These are phyloP conservation scores for Lycocerus yunnanus DNA, from an alignment of 2,888 invertebrate species.

Conservation along the genomic window DNA sequence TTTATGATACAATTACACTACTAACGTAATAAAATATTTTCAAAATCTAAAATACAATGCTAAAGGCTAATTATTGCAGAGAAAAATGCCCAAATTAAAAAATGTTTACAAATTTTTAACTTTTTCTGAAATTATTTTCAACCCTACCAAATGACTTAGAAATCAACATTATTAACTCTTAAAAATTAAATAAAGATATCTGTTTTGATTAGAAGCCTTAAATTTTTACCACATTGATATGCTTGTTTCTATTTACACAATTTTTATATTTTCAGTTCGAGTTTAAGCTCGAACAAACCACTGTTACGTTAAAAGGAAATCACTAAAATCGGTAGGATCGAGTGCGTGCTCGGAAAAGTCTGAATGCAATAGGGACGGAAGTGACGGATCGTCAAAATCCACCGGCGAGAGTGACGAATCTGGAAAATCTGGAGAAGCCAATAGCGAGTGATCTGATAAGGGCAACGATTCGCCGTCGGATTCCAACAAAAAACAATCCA, in stretches of 20 bases:
- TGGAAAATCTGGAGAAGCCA: slow-evolving; percentile 57
- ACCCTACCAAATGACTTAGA: slow-evolving; percentile 2
- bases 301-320: slow-evolving; percentile 52
- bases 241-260: background rate
- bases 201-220: background rate
- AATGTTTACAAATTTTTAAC: background rate
- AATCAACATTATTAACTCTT: background rate
- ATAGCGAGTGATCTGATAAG: slow-evolving; percentile 61
- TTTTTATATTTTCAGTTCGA: slow-evolving; percentile 9
- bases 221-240: background rate
- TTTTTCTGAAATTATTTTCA: background rate
- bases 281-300: slow-evolving; percentile 18
- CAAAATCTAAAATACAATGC: background rate
- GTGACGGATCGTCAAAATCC: slow-evolving; percentile 54
- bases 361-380: slow-evolving; percentile 50
- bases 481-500: slow-evolving; percentile 59
- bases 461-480: slow-evolving; percentile 64
- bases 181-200: background rate
- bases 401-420: slow-evolving; percentile 64
- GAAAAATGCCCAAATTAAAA: background rate
- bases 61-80: background rate
- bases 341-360: slow-evolving; percentile 51
- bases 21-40: background rate
- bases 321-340: slow-evolving; percentile 51
- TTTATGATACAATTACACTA: slow-evolving; percentile 19